Evolutionary conservation across 1,140 invertebrate species (phyloP).

Genomic region (Lepidurus packardi): DNA sequence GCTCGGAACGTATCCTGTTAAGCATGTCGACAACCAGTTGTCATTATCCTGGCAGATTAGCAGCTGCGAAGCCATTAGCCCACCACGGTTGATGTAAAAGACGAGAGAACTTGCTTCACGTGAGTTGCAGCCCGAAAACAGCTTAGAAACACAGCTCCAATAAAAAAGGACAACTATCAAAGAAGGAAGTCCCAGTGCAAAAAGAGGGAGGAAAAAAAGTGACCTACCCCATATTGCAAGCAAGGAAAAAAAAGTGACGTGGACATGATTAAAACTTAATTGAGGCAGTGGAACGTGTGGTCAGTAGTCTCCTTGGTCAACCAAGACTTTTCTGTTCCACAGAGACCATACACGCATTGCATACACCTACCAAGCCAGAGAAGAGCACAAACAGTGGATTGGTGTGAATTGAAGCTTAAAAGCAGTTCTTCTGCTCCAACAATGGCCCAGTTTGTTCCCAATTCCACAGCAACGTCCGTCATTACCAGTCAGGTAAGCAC

Average conservation of each 20-base stretch:
- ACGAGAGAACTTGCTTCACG: not conserved
- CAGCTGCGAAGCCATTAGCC: constrained; percentile 17
- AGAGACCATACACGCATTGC: not conserved
- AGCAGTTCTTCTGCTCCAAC: not conserved
- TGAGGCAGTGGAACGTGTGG: constrained; percentile 12
- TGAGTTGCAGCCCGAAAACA: constrained; percentile 3
- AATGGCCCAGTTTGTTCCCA: constrained; percentile 18
- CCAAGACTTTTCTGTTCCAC: not conserved
- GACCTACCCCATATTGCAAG: not conserved
- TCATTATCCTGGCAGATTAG: constrained; percentile 21
- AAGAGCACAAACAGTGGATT: not conserved
- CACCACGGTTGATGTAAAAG: constrained; percentile 21
- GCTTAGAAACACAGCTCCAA: not conserved
- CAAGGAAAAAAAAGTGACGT: not conserved
- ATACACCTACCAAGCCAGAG: not conserved
- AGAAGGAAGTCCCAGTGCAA: not conserved
- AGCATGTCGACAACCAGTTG: constrained; percentile 21
- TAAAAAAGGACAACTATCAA: not conserved
- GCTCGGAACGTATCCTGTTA: constrained; percentile 9
- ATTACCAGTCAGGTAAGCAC: not conserved
- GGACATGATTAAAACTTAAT: constrained; percentile 22
- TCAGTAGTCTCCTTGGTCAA: not conserved
- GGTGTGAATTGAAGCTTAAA: not conserved
- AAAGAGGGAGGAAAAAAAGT: not conserved
- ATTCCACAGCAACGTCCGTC: not conserved